phyloP scores from a whole-genome alignment of 1,140 invertebrate genomes.

The Notospermus geniculatus region DNA sequence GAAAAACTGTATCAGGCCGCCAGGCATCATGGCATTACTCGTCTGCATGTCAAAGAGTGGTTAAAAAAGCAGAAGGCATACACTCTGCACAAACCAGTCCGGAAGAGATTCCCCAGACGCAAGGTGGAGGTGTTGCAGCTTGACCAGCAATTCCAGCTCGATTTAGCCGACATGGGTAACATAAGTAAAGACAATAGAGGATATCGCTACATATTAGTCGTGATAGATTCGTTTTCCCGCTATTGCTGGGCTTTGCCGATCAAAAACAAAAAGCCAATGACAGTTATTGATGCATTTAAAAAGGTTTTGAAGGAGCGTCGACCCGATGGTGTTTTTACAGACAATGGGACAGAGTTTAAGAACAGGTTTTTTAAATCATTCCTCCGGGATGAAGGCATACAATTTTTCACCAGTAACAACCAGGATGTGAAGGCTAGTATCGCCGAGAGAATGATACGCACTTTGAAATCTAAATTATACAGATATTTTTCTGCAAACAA shows the following conservation, averaged over 20 bases:
- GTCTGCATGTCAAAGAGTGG: no score
- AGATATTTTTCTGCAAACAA: neutral
- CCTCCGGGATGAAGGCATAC: neutral
- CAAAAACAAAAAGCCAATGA: neutral
- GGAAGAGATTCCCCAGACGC: neutral
- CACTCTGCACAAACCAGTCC: slow-evolving; percentile 7
- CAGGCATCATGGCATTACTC: neutral
- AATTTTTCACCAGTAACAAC: neutral
- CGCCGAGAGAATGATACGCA: slow-evolving; percentile 1
- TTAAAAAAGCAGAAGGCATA: slow-evolving; percentile 1
- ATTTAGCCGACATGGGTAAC: neutral
- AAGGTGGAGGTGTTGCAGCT: neutral
- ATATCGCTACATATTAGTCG: neutral
- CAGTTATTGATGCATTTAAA: neutral
- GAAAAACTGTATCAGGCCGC: neutral
- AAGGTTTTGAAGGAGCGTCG: slow-evolving; percentile 1
- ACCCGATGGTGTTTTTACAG: neutral
- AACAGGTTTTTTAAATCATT: neutral
- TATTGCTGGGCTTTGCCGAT: neutral
- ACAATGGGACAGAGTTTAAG: slow-evolving; percentile 3
- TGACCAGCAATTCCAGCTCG: slow-evolving; percentile 2
- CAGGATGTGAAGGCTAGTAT: neutral
- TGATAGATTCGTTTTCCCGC: neutral
- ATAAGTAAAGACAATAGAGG: neutral
- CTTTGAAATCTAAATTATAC: neutral